phyloP scores from a whole-genome alignment of 2,888 invertebrate species.

The Plutella xylostella region DNA sequence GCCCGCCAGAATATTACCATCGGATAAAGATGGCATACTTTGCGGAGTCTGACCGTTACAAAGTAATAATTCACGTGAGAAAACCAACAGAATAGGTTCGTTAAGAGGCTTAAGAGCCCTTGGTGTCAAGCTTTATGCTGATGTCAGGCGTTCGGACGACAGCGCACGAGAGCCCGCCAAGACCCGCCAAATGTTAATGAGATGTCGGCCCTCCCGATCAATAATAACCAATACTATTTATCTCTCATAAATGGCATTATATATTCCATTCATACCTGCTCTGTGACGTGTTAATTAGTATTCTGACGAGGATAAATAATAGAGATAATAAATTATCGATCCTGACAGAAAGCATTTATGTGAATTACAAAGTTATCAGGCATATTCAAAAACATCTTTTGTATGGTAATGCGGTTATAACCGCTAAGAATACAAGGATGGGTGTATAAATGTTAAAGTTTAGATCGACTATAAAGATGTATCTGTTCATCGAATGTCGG shows the following conservation, averaged over 20 bases:
- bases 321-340: no score
- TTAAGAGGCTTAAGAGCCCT: slow-evolving; percentile 59
- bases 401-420: no score
- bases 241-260: no score
- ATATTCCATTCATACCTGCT: no score
- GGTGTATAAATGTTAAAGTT: not conserved
- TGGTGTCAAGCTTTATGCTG: slow-evolving; percentile 38
- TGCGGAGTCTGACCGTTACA: slow-evolving; percentile 2
- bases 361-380: no score
- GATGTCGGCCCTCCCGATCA: slow-evolving; percentile 21
- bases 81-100: slow-evolving; percentile 63
- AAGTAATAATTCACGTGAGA: slow-evolving; percentile 49
- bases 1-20: not conserved
- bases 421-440: not conserved
- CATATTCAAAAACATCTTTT: no score
- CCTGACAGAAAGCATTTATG: no score
- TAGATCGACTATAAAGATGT: slow-evolving; percentile 4
- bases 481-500: not conserved
- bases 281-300: slow-evolving; percentile 8
- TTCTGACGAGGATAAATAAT: not conserved
- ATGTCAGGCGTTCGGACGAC: slow-evolving; percentile 40
- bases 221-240: no score
- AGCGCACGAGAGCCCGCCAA: slow-evolving; percentile 32
- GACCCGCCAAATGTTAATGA: slow-evolving; percentile 39
- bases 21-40: slow-evolving; percentile 10